Percentiles rank a stretch among this genome's conserved stretches.
Conservation (phyloP, 2,113 vertebrate species). For the Megaceryle torquata region DNA sequence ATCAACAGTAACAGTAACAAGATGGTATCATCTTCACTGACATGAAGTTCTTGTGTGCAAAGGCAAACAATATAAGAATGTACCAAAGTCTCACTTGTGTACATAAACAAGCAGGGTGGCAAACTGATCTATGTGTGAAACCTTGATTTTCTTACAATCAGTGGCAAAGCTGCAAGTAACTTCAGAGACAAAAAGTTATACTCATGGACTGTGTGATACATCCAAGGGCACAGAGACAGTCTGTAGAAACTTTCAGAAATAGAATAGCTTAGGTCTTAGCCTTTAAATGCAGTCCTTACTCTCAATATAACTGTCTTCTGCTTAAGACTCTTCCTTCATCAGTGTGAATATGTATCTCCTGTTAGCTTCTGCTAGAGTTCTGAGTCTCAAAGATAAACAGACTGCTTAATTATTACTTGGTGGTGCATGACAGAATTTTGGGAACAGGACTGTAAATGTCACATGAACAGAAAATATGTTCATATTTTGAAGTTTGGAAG, state of each 20-base stretch:
- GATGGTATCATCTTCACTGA: background rate
- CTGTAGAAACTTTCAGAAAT: background rate
- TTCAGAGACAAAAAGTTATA: background rate
- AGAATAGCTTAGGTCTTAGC: background rate
- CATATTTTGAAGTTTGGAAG: background rate
- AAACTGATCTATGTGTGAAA: background rate
- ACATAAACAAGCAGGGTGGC: background rate
- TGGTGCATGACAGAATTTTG: conserved; percentile 40
- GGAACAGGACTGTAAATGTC: background rate
- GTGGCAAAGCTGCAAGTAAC: background rate
- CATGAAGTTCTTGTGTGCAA: background rate
- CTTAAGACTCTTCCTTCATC: background rate
- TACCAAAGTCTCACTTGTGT: background rate
- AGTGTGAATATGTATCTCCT: background rate
- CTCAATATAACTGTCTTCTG: background rate
- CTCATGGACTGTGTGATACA: background rate
- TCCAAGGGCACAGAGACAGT: background rate
- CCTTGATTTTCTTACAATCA: background rate
- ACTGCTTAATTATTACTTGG: conserved; percentile 42
- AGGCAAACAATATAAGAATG: background rate
- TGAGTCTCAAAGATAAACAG: conserved; percentile 36
- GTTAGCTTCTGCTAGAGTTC: background rate
- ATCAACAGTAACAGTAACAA: background rate
- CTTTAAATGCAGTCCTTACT: background rate
- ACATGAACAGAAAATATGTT: conserved; percentile 1